Evolutionary conservation across 1,140 invertebrate species (phyloP).

Genomic region (Lysiphlebus fabarum): DNA sequence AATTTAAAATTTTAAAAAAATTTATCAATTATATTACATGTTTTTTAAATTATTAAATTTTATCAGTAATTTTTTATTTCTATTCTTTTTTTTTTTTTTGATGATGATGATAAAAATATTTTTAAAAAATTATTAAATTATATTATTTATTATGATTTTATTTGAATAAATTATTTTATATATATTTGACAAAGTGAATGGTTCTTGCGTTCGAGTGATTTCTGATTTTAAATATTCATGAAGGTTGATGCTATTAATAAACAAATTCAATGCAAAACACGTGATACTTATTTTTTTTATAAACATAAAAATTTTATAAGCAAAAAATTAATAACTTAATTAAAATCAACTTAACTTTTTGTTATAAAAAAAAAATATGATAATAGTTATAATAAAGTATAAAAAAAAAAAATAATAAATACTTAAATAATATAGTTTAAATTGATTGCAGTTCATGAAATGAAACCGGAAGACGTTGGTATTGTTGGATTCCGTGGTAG

Average conservation of each 20-base stretch:
- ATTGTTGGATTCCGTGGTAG: conserved; percentile 72
- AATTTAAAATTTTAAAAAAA: too few relatives aligned
- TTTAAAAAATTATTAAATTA: too few relatives aligned
- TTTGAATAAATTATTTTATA: background rate
- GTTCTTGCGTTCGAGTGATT: conserved; percentile 22
- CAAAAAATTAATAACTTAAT: background rate
- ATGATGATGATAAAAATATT: too few relatives aligned
- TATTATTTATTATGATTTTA: too few relatives aligned
- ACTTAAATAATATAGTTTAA: conserved; percentile 21
- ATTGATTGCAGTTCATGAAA: conserved; percentile 65
- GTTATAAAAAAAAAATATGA: background rate
- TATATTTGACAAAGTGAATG: conserved; percentile 13
- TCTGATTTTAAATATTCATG: conserved; percentile 42
- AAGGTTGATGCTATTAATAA: conserved; percentile 49
- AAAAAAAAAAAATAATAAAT: background rate
- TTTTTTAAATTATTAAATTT: too few relatives aligned
- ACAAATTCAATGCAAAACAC: conserved; percentile 26
- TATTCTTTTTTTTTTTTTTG: too few relatives aligned
- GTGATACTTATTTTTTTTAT: conserved; percentile 22
- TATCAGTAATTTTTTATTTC: too few relatives aligned
- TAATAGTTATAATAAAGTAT: background rate
- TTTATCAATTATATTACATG: too few relatives aligned
- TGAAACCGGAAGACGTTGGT: conserved; percentile 79
- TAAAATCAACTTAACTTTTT: conserved; percentile 4
- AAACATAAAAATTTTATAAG: background rate